These are phyloP conservation scores for Hippocampus guttulatus DNA, from an alignment of 2,113 vertebrate genomes.

Conservation along the genomic window DNA sequence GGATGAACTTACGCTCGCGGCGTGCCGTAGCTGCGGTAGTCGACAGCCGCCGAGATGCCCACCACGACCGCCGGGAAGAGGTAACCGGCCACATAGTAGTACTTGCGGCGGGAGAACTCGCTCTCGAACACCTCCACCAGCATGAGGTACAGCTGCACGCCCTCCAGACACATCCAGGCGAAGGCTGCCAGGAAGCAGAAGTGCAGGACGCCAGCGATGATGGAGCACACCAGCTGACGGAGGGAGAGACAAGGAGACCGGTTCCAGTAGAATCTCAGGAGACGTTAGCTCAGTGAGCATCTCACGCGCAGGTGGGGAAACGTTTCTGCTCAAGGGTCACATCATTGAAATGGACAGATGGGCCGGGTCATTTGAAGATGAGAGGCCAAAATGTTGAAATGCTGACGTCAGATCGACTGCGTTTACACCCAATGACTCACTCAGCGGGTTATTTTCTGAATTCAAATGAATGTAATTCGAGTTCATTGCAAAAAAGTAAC, in stretches of 20 bases:
- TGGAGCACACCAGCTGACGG: slow-evolving; percentile 87
- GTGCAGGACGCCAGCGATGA: slow-evolving; percentile 93
- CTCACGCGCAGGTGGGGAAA: not conserved
- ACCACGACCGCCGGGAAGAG: slow-evolving; percentile 91
- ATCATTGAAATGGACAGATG: too few species aligned
- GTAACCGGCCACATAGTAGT: slow-evolving; percentile 93
- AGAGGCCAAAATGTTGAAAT: too few species aligned
- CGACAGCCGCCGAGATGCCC: slow-evolving; percentile 92
- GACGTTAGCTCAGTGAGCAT: not conserved
- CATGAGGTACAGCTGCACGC: slow-evolving; percentile 97
- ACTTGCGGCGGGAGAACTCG: slow-evolving; percentile 95
- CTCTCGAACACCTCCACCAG: slow-evolving; percentile 98
- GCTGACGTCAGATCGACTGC: too few species aligned
- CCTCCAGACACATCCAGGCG: slow-evolving; percentile 98
- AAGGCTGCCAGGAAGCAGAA: slow-evolving; percentile 99
- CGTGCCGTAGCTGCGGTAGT: slow-evolving; percentile 96
- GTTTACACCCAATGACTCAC: too few species aligned
- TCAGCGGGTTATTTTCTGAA: too few species aligned
- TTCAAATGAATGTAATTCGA: too few species aligned
- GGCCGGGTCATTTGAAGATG: too few species aligned
- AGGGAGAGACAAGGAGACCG: not conserved
- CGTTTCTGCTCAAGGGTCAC: not conserved
- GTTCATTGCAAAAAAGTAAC: too few species aligned
- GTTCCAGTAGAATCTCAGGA: not conserved
- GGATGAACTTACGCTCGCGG: slow-evolving; percentile 86